These are phyloP conservation scores for Incurvaria masculella DNA, from an alignment of 2,888 invertebrate genomes.

Conservation along the genomic window DNA sequence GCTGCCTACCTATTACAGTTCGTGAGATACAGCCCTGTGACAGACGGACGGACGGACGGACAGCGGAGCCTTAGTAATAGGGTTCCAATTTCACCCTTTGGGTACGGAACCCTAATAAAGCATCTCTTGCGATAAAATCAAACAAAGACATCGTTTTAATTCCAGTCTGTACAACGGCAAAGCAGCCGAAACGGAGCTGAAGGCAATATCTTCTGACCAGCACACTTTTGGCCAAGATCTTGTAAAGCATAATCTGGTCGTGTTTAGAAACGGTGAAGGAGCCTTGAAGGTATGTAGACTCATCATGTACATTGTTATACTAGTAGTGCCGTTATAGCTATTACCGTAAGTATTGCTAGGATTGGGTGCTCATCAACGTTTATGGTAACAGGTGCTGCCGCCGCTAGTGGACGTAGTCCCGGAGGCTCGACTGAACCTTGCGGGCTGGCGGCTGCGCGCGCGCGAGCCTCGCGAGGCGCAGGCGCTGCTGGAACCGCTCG, in stretches of 20 bases:
- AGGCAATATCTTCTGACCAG: conserved; percentile 71
- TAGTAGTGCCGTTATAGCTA: too few relatives aligned
- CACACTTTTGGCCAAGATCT: conserved; percentile 85
- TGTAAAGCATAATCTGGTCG: conserved; percentile 92
- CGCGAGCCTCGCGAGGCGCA: conserved; percentile 88
- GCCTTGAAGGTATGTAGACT: conserved; percentile 70
- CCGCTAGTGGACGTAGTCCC: conserved; percentile 92
- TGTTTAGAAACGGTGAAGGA: conserved; percentile 91
- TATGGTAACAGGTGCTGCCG: conserved; percentile 65
- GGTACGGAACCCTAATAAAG: too few relatives aligned
- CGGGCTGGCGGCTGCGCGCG: conserved; percentile 88
- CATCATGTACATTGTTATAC: too few relatives aligned
- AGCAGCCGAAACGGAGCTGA: conserved; percentile 91
- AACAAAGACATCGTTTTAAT: too few relatives aligned
- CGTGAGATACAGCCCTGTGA: too few relatives aligned
- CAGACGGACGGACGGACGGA: too few relatives aligned
- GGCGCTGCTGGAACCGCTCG: conserved; percentile 83
- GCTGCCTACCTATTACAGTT: too few relatives aligned
- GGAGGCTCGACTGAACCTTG: conserved; percentile 94
- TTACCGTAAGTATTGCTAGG: too few relatives aligned
- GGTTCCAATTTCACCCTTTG: too few relatives aligned
- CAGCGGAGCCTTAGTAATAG: too few relatives aligned
- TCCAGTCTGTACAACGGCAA: conserved; percentile 86
- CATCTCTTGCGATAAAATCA: too few relatives aligned
- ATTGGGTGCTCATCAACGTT: too few relatives aligned